phyloP scores from a whole-genome alignment of 2,888 invertebrate species.

The Ditylenchus weischeri region DNA sequence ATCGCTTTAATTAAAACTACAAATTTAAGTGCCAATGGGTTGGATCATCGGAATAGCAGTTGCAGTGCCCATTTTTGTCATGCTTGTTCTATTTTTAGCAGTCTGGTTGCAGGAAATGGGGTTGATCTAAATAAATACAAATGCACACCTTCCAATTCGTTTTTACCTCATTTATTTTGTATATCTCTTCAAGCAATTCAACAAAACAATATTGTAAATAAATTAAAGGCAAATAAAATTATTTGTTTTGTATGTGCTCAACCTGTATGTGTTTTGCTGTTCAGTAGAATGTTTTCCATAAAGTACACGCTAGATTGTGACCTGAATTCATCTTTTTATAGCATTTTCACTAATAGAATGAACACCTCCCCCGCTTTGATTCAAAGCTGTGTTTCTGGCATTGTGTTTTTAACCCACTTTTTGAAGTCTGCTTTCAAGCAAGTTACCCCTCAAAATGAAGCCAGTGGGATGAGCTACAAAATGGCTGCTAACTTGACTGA shows the following conservation, averaged over 20 bases:
- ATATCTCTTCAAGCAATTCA: slow-evolving; percentile 9
- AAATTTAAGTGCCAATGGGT: slow-evolving; percentile 44
- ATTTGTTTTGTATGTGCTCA: slow-evolving; percentile 8
- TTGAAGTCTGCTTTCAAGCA: too few relatives aligned
- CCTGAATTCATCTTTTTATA: too few relatives aligned
- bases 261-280: background rate
- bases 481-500: too few relatives aligned
- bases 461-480: too few relatives aligned
- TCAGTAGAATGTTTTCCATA: slow-evolving; percentile 44
- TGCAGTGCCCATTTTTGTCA: slow-evolving; percentile 47
- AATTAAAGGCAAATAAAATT: slow-evolving; percentile 11
- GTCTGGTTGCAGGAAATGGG: slow-evolving; percentile 56
- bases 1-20: too few relatives aligned
- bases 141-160: background rate
- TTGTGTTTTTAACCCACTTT: too few relatives aligned
- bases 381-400: too few relatives aligned
- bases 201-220: slow-evolving; percentile 3
- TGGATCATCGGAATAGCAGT: slow-evolving; percentile 46
- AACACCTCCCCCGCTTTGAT: too few relatives aligned
- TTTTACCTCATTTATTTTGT: slow-evolving; percentile 8
- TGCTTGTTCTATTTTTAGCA: slow-evolving; percentile 48
- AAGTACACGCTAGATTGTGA: slow-evolving; percentile 33
- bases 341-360: too few relatives aligned
- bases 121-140: slow-evolving; percentile 20
- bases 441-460: too few relatives aligned